Conservation (phyloP, 2,113 vertebrate genomes). For the Sceloporus tristichus region DNA sequence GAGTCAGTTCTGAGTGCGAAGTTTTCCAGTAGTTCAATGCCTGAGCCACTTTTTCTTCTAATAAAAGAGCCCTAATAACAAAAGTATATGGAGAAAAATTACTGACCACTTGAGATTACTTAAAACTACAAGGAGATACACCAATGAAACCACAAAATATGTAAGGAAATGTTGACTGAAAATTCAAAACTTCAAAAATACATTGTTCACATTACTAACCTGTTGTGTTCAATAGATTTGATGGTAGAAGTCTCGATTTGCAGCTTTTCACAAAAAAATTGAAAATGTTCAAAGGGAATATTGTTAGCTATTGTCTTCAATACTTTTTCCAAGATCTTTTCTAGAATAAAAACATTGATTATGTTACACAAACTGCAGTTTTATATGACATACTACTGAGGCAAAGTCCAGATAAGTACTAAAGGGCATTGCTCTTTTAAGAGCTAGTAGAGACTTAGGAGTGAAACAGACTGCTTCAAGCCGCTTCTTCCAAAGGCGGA, state of each 20-base stretch:
- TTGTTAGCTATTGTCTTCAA: conserved; percentile 71
- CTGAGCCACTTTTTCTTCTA: conserved; percentile 62
- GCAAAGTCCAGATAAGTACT: neutral
- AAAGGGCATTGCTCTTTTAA: neutral
- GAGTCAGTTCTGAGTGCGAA: conserved; percentile 43
- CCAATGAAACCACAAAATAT: neutral
- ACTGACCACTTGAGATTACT: neutral
- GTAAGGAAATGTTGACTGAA: neutral
- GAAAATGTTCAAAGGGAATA: conserved; percentile 62
- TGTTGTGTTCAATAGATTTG: conserved; percentile 47
- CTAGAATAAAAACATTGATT: conserved; percentile 63
- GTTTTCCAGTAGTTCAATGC: conserved; percentile 67
- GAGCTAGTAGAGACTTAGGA: neutral
- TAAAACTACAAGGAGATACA: neutral
- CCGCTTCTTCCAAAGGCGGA: too few species aligned
- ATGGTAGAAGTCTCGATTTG: conserved; percentile 47
- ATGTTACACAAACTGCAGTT: neutral
- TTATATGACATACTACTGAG: neutral
- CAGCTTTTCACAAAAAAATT: conserved; percentile 76
- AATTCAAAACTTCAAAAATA: neutral
- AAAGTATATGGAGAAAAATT: neutral
- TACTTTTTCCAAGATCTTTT: conserved; percentile 75
- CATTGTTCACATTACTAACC: conserved; percentile 33
- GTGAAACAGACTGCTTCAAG: too few species aligned
- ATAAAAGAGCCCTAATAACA: conserved; percentile 55